These are phyloP conservation scores for Parotia lawesii DNA, from an alignment of 2,113 vertebrate species.

Conservation along the genomic window DNA sequence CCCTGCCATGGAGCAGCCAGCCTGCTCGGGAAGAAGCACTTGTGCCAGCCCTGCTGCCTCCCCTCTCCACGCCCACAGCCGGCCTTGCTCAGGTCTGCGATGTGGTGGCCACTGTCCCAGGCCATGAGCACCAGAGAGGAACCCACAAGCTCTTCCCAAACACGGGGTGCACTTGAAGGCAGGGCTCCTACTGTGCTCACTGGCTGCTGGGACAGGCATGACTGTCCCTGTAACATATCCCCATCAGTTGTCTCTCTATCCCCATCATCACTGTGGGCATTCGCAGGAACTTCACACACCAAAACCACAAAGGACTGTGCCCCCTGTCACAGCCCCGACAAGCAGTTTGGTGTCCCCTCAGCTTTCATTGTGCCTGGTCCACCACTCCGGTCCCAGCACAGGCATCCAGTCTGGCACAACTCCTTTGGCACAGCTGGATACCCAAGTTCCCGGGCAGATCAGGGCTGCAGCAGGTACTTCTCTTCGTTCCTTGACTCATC, in stretches of 20 bases:
- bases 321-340: accelerated
- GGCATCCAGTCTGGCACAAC: not conserved
- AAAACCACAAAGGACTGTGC: not conserved
- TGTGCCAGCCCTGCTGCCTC: not conserved
- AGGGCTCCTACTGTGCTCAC: not conserved
- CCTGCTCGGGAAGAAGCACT: accelerated
- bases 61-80: accelerated
- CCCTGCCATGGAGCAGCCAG: not conserved
- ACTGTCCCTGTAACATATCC: not conserved
- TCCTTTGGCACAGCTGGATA: accelerated
- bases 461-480: conserved; percentile 78
- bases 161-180: accelerated
- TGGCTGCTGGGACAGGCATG: not conserved
- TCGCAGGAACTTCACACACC: not conserved
- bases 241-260: not conserved
- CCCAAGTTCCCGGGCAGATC: not conserved
- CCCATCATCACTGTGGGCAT: not conserved
- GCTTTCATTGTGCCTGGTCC: not conserved
- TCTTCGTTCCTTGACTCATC: conserved; percentile 75
- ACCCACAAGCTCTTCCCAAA: not conserved
- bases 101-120: not conserved
- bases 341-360: not conserved
- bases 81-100: no score
- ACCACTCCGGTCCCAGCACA: not conserved
- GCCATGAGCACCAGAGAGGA: not conserved